Evolutionary conservation across 92 coral and sea anemone genomes (phyloP).

Genomic region (Zoanthus solanderi): DNA sequence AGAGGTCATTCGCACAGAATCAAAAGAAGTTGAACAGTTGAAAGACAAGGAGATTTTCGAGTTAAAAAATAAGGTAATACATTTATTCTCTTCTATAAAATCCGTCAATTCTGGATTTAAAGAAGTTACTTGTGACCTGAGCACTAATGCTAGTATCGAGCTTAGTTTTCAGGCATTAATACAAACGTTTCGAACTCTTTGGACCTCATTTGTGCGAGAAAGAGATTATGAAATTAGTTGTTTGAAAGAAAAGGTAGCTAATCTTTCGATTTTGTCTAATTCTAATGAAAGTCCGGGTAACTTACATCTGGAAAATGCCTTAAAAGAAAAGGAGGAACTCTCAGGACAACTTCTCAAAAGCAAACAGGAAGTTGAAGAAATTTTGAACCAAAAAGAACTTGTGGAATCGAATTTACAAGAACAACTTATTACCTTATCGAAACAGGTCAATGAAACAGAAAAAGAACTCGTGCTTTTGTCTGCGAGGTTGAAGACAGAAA

Average conservation of each 20-base stretch:
- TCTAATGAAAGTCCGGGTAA: constrained; percentile 61
- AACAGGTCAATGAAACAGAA: constrained; percentile 77
- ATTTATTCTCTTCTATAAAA: constrained; percentile 57
- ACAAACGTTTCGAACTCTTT: constrained; percentile 69
- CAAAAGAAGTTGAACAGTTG: constrained; percentile 63
- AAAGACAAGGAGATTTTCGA: constrained; percentile 71
- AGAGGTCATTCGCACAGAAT: constrained; percentile 68
- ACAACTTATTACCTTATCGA: constrained; percentile 78
- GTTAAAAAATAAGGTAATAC: constrained; percentile 74
- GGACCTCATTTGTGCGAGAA: constrained; percentile 74
- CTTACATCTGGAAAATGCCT: constrained; percentile 67
- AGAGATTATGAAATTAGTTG: constrained; percentile 86
- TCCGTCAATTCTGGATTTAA: constrained; percentile 58
- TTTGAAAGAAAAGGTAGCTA: constrained; percentile 81
- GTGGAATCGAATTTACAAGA: constrained; percentile 79
- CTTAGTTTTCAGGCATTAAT: constrained; percentile 80
- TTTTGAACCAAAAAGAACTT: constrained; percentile 76
- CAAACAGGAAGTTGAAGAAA: constrained; percentile 75
- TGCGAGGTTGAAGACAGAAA: constrained; percentile 65
- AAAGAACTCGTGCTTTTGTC: constrained; percentile 60
- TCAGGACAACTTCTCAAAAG: constrained; percentile 63
- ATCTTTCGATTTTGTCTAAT: constrained; percentile 70
- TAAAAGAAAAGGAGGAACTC: constrained; percentile 85
- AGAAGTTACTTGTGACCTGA: constrained; percentile 53
- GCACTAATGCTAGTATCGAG: constrained; percentile 35